Evolutionary conservation across 2,888 invertebrate species (phyloP).

Genomic region (Ypsolopha sequella): DNA sequence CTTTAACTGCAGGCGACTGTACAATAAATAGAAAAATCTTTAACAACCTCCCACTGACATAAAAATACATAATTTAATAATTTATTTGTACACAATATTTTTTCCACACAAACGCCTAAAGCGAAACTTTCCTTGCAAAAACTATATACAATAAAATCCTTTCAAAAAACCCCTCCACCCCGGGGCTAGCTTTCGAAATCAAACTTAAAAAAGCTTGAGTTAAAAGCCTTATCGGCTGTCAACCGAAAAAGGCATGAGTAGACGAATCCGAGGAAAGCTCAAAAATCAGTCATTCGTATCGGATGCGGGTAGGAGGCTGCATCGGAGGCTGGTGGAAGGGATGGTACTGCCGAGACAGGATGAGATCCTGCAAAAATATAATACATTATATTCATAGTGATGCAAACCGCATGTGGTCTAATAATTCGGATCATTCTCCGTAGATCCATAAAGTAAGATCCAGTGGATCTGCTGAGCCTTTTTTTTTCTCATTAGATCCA

Average conservation of each 20-base stretch:
- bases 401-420: no score
- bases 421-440: no score
- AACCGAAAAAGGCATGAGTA: neutral
- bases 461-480: no score
- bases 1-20: no score
- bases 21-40: no score
- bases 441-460: no score
- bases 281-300: neutral
- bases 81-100: neutral
- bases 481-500: no score
- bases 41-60: no score
- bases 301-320: constrained; percentile 29
- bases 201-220: neutral
- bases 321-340: constrained; percentile 59
- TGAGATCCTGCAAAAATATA: constrained; percentile 39
- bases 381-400: no score
- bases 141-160: neutral
- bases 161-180: neutral
- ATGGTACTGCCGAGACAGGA: constrained; percentile 51
- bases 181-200: neutral
- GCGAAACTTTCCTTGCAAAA: neutral
- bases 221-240: neutral
- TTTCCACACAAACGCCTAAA: neutral
- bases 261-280: neutral
- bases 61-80: no score